Base-by-base conservation (phyloP, 2,888 invertebrate genomes). In the Arenicola marina region DNA sequence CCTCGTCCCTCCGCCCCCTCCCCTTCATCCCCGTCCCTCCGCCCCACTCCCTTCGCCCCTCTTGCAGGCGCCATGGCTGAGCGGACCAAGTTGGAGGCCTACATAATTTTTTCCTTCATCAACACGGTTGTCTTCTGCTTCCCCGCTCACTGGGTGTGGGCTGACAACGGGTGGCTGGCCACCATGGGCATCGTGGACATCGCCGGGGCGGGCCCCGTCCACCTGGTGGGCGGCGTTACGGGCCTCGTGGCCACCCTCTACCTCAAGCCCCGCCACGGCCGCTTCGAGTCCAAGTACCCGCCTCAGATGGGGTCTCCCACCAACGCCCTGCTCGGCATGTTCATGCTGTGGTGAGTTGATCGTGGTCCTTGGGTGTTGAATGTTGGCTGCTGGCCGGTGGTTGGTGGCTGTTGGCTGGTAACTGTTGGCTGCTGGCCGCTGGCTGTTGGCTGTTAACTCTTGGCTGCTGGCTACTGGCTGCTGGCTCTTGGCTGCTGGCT, bases 121-220 rank as follows among this genome's bases (percentile, higher is more conserved):
- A 79, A 79, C 63, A 80, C 79, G 0, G 51, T 79, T 7, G 73
- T 78, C 3, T 80, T 76, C 66, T 80, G 81, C 44, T 76, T 83
- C 24, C 84, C 84, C 0, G 83, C 84, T 2, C 84, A 84, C 67
- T 84, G 84, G 84, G 75, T 81, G 3, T 84, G 83, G 83, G 78
- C 76, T 15, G 46, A 67, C 32, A 76, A 80, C 56, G 84, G 84
- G 1, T 79, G 76, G 60, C 73, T 78, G 62, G 67, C 69, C 44
- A 66, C 68, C 29, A 45, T 75, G 55, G 75, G 76, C 2, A 73
- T 74, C 53, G 71, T 78, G 31, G 78, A 78, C 66, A 74, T 78
- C 26, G 80, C 81, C 1, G 83, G 83, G 2, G 78, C 80, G 59
- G 82, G 82, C 0, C 79, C 80, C 2, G 84, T 84, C 0, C 82